Base-by-base conservation (phyloP, 2,797 vertebrate species). In the Poeciliopsis gracilis region DNA sequence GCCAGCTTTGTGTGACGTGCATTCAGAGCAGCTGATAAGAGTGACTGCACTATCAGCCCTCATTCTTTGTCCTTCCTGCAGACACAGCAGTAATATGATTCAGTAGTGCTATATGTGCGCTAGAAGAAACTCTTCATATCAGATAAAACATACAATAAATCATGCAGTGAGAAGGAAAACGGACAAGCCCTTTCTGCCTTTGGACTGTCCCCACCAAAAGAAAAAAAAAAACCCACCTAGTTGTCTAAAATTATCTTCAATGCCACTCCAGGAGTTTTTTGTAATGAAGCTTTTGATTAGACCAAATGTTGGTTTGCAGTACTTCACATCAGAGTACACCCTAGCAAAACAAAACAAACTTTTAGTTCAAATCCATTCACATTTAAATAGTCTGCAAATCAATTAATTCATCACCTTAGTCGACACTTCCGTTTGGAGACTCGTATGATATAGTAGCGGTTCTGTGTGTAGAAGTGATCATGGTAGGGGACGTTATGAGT, bases 401-500 rank as follows among this genome's bases (percentile, higher is more conserved):
- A 30, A 46, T 57, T 3, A 41, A 45, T 73, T 15, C 9, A 25
- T 77, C 91, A 99, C 98, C 96, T 96, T 30, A 99, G 95, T 30
- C 97, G 95, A 89, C 98, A 99, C 81, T 97, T 97, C 86, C 95
- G 93, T 81, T 95, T 98, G 20, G 97, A 97, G 69, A 89, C 95
- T 10, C 95, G 95, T 63, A 93, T 95, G 86, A 99, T 98, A 86
- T 92, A 96, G 94, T 96, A 99, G 88, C 96, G 96, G 82, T 96
- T 98, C 84, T 97, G 93, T 23, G 97, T 99, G 93, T 97, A 99
- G 95, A 99, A 99, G 91, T 99, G 98, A 82, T 99, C 97, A 0
- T 99, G 98, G 83, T 99, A 99, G 15, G 98, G 98, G 38, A 99
- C 97, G 0, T 99, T 97, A 0, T 99, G 98, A 0, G 97, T 97